Conservation (phyloP, 2,113 vertebrate genomes). For the Papio anubis region DNA sequence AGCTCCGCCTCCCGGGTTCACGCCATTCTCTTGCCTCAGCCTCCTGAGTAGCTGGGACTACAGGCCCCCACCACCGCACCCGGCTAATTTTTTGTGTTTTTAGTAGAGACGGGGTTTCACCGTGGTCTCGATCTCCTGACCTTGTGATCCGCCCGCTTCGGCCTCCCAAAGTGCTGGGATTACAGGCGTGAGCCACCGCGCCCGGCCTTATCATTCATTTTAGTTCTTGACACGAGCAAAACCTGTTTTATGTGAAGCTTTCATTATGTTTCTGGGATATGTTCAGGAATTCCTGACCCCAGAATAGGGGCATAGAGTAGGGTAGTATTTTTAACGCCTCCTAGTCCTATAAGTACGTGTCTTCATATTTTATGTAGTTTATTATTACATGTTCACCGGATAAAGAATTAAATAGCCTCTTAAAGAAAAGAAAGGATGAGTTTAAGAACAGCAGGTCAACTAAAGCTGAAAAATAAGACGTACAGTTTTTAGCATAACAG, state of each 20-base stretch:
- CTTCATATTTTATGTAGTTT: not conserved
- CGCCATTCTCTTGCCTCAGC: too few relatives aligned
- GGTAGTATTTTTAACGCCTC: not conserved
- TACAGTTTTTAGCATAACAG: not conserved
- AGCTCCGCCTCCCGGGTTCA: too few relatives aligned
- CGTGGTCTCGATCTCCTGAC: too few relatives aligned
- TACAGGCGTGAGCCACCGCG: too few relatives aligned
- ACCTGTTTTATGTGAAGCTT: not conserved
- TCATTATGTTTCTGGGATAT: not conserved
- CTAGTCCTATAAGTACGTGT: not conserved
- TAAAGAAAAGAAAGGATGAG: not conserved
- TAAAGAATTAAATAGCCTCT: not conserved
- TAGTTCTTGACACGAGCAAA: not conserved
- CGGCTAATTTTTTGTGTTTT: too few relatives aligned
- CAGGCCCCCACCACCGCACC: rapidly evolving
- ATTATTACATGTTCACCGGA: not conserved
- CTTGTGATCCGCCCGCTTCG: too few relatives aligned
- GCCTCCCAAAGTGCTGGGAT: too few relatives aligned
- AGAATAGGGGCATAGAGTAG: not conserved
- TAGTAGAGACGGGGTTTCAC: too few relatives aligned
- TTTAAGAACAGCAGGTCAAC: not conserved
- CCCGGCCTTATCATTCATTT: not conserved
- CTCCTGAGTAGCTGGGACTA: too few relatives aligned
- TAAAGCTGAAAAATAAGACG: constrained; percentile 20
- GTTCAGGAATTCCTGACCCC: not conserved